Evolutionary conservation across 2,797 vertebrate genomes (phyloP), one percentile per base, ranked within the genome.

Genomic region (Dromococcyx pavoninus): DNA sequence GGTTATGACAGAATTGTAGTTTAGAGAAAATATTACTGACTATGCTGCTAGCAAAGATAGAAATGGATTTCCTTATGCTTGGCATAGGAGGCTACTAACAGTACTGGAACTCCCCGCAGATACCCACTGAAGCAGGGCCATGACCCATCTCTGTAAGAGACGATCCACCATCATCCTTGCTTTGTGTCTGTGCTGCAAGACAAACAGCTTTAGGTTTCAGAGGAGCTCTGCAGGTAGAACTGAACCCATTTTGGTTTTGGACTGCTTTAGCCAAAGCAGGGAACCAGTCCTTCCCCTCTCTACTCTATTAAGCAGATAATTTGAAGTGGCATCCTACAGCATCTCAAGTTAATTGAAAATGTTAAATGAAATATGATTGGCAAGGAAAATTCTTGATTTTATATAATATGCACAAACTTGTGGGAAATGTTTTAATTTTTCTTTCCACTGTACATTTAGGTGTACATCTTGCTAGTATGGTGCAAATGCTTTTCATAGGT

Each of bases 301-400:
- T 90, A 86, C 76, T 91, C 94, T 84, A 93, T 96, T 95, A 96
- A 93, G 74, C 22, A 84, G 73, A 48, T 95, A 90, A 95, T 95
- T 94, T 95, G 92, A 91, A 94, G 92, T 91, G 79, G 66, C 85
- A 94, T 95, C 89, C 92, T 96, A 93, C 82, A 79, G 85, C 30
- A 94, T 91, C 91, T 94, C 70, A 73, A 93, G 64, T 73, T 95
- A 96, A 96, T 95, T 96, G 87, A 91, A 96, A 94, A 85, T 89
- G 66, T 93, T 96, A 95, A 95, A 95, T 41, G 39, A 41, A 81
- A 94, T 90, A 78, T 90, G 92, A 93, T 89, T 96, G 93, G 93
- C 89, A 86, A 56, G 58, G 35, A 13, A 65, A 72, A 86, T 64
- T 64, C 75, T 88, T 91, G 43, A 41, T 86, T 92, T 91, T 86